A percentile compares a stretch with the other conserved stretches of the same genome.
Conservation (phyloP, 2,888 invertebrate genomes). For the Orthosia incerta region DNA sequence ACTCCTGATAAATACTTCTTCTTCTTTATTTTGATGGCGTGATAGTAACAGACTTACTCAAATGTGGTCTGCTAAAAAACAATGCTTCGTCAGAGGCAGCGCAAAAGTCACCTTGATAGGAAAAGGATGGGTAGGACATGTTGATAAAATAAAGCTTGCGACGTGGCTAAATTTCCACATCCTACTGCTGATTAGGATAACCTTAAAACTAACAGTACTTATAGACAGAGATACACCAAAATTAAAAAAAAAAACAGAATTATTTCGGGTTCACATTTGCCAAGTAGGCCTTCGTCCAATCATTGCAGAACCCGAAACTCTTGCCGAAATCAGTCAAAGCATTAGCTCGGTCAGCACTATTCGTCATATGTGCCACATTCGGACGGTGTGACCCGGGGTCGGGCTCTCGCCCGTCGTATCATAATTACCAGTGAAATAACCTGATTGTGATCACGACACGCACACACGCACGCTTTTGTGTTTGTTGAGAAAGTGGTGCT, state of each 20-base stretch:
- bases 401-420: slow-evolving; percentile 86
- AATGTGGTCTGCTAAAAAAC: too few species aligned
- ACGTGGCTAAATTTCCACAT: too few species aligned
- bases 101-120: too few species aligned
- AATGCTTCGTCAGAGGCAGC: too few species aligned
- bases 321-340: slow-evolving; percentile 37
- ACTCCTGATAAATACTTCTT: neutral
- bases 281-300: neutral
- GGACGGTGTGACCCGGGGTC: slow-evolving; percentile 85
- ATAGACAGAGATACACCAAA: neutral
- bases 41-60: too few species aligned
- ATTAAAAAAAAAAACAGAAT: too few species aligned
- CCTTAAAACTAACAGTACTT: too few species aligned
- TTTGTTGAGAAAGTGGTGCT: slow-evolving; percentile 76
- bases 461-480: slow-evolving; percentile 82
- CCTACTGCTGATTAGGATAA: too few species aligned
- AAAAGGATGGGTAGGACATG: too few species aligned
- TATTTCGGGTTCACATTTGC: neutral
- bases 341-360: slow-evolving; percentile 52
- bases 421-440: slow-evolving; percentile 91
- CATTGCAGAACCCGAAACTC: slow-evolving; percentile 14
- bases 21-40: neutral
- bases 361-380: slow-evolving; percentile 84
- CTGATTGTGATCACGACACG: slow-evolving; percentile 90
- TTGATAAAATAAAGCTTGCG: too few species aligned